Evolutionary conservation across 2,888 invertebrate genomes (phyloP), one percentile per base, ranked within the genome.

Genomic region (Tetragonisca angustula): DNA sequence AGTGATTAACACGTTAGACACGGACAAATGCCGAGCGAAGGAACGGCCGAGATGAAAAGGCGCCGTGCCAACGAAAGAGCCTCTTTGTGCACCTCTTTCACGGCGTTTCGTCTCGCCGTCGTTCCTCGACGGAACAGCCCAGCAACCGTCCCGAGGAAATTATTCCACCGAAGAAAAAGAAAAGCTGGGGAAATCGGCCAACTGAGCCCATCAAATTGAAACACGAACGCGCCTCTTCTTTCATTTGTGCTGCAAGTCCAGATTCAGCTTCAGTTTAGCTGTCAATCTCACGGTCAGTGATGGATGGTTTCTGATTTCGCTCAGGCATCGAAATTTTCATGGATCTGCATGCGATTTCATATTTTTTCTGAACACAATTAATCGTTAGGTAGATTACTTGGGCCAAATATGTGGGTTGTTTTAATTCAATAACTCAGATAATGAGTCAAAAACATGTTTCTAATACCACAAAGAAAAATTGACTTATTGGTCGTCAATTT

Each of bases 1-100:
- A 69, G 84, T 87, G 88, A 89, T 89, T 89, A 89, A 88, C 88
- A 84, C 82, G 81, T 88, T 86, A 87, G 87, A 87, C 83, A 81
- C 85, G 87, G 87, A 83, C 83, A 83, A 87, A 85, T 87, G 86
- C 73, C 74, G 75, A 52, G 79, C 72, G 83, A 76, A 80, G 80
- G 81, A 76, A 85, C 77, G 76, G 76, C 72, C 61, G 67, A 78
- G 84, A 85, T 85, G 83, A 85, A 84, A 85, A 78, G 84, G 68
- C 84, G 78, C 76, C 76, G 83, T 84, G 74, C 70, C 70, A 83
- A 70, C 72, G 69, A 73, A 65, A 73, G 56, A 54, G 43, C 67
- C 76, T 72, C 77, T 77, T 81, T 62, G 77, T 77, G 72, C 72
- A 52, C 27, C 76, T 70, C 65, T 78, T 67, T 73, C 36, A 78